A percentile compares a stretch with the other conserved stretches of the same genome.
Conservation (phyloP, 92 coral and sea anemone genomes). For the Isaurus tuberculatus region DNA sequence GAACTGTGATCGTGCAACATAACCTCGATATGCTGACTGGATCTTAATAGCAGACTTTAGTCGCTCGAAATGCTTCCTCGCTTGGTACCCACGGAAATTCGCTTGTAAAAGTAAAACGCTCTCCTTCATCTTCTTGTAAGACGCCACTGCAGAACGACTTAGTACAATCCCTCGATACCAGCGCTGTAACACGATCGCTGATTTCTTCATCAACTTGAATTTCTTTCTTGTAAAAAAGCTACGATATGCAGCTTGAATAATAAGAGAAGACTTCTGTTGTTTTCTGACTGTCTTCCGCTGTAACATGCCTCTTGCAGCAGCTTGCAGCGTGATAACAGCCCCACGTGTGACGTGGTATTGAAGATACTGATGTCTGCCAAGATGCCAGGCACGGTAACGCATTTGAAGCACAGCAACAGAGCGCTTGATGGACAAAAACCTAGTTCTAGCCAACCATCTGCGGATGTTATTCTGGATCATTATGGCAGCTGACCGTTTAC, state of each 20-base stretch:
- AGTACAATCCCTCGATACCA: slow-evolving; percentile 70
- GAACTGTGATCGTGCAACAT: slow-evolving; percentile 60
- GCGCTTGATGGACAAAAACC: slow-evolving; percentile 42
- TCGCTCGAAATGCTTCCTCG: slow-evolving; percentile 44
- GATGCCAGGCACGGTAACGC: slow-evolving; percentile 49
- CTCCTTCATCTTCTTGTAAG: slow-evolving; percentile 51
- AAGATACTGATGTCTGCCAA: slow-evolving; percentile 38
- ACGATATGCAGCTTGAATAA: slow-evolving; percentile 68
- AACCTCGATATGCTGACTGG: slow-evolving; percentile 75
- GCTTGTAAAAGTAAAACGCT: slow-evolving; percentile 56
- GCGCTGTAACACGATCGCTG: slow-evolving; percentile 56
- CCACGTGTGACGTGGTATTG: slow-evolving; percentile 50
- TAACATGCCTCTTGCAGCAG: slow-evolving; percentile 57
- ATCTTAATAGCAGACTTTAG: slow-evolving; percentile 61
- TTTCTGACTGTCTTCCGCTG: slow-evolving; percentile 38
- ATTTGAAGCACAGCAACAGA: slow-evolving; percentile 52
- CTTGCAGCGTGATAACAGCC: slow-evolving; percentile 61
- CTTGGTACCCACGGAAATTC: slow-evolving; percentile 55
- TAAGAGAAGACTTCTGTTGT: slow-evolving; percentile 53
- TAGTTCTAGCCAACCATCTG: slow-evolving; percentile 39
- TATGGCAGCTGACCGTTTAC: slow-evolving; percentile 62
- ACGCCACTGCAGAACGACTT: slow-evolving; percentile 54
- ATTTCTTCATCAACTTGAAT: slow-evolving; percentile 31
- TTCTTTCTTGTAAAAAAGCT: slow-evolving; percentile 45
- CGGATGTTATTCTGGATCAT: slow-evolving; percentile 49